Base-by-base conservation (phyloP, 1,140 invertebrate species). In the Zaprionus kolodkinae region DNA sequence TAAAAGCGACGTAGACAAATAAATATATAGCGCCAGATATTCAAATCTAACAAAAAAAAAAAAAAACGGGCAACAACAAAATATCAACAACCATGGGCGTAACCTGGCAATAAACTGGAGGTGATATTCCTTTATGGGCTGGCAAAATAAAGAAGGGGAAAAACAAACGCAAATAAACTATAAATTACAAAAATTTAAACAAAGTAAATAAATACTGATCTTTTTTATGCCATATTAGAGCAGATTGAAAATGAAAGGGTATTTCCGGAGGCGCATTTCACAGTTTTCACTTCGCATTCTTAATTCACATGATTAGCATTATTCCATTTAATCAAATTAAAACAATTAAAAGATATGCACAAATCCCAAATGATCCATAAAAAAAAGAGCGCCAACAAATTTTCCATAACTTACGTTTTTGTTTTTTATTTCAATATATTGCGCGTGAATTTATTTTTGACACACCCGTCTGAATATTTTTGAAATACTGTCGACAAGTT, bases 361-460 rank as follows among this genome's bases (percentile, higher is more conserved):
- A 79, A 87, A 88, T 87, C 83, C 80, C 84, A 75, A 80, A 83
- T 83, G 80, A 84, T 79, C 80, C 84, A 83, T 84, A 72, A 87
- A 87, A 87, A 87, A 81, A 71, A 68, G 65, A 68, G 65, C 63
- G 43, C 33, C 68, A 64, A 45, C 72, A 87, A 61, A 79, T 79
- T 78, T 88, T 88, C 84, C 84, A 88, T 84, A 84, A 88, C 84
- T 88, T 84, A 87, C 80, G 35, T 67, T 72, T 67, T 72, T 66
- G 77, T 59, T 70, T 52, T 60, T 48, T 59, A 25, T 69, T 60
- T 66, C 17, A 50, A 50, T 17, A 56, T 62, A 25, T 35, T 50
- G 60, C 60, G 60, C 72, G 72, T 59, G 67, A 71, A 71, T 71
- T 74, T 74, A 70, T 74, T 74, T 79, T 73, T 83, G 79, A 83